Base-by-base conservation (phyloP, 2,888 invertebrate species). In the Lasioglossum lativentre region DNA sequence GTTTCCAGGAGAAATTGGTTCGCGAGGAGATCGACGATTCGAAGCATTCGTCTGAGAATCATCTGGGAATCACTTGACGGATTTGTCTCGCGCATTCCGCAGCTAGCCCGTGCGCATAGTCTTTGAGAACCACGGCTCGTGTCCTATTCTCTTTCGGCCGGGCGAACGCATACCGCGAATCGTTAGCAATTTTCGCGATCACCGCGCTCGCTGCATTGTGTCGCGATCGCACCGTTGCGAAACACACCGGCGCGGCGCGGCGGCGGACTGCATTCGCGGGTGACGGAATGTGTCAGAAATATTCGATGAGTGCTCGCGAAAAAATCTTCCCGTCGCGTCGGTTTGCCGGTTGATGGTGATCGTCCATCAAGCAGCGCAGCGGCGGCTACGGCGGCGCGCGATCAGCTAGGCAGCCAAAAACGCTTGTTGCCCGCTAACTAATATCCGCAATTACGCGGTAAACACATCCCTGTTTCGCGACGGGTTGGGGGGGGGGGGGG, bases 101-200 rank as follows among this genome's bases (percentile, higher is more conserved):
- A 23, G 23, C 23, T 23, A 23, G 52, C 52, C 6, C 23, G 10
- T 23, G 23, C 52, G 52, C 52, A 3, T 23, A 52, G 27, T 0
- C 14, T 19, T 66, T 78, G 81, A 47, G 75, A 78, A 75, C 72
- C 78, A n/a, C 23, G 38, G 70, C 42, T 23, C 56, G 14, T 79
- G 68, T 75, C 70, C 88, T 85, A 78, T 86, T 85, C 79, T 40
- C 81, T 52, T 82, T 88, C 63, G 83, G 76, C 70, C 70, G 75
- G 66, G 14, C 77, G 23, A 76, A 74, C 79, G 80, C 75, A 78
- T 87, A 83, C 85, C 92, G 92, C 92, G 90, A 90, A 89, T 91
- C 89, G 80, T 78, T 88, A 91, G 93, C 93, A 75, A 93, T 94
- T 93, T 91, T 83, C 34, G 75, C 70, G 78, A 71, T 71, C 71